These are phyloP conservation scores for Tethea ocularis DNA, from an alignment of 2,888 invertebrate species.

Conservation along the genomic window DNA sequence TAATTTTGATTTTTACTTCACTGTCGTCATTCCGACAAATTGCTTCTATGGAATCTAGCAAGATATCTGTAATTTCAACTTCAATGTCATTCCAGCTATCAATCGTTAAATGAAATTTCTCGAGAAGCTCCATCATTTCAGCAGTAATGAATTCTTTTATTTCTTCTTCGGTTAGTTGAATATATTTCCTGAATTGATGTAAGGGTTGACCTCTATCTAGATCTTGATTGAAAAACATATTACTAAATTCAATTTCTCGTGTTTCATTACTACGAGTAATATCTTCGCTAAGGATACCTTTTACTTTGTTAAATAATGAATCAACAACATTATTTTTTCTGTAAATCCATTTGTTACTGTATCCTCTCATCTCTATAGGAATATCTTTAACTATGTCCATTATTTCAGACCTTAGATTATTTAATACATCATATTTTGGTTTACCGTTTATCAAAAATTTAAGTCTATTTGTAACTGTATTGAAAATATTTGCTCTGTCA, in stretches of 20 bases:
- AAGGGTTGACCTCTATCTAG: slow-evolving; percentile 12
- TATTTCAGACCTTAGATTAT: slow-evolving; percentile 35
- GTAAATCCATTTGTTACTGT: slow-evolving; percentile 15
- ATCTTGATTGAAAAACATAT: slow-evolving; percentile 4
- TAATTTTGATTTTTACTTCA: slow-evolving; percentile 41
- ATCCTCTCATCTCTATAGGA: slow-evolving; percentile 34
- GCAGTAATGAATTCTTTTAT: slow-evolving; percentile 39
- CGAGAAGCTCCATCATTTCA: slow-evolving; percentile 39
- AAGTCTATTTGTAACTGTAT: slow-evolving; percentile 34
- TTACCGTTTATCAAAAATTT: slow-evolving; percentile 32
- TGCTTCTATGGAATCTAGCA: slow-evolving; percentile 43
- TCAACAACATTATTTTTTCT: not conserved
- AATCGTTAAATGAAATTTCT: slow-evolving; percentile 31
- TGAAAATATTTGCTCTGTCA: slow-evolving; percentile 33
- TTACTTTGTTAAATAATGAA: not conserved
- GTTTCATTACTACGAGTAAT: not conserved
- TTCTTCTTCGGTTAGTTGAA: slow-evolving; percentile 42
- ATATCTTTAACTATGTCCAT: slow-evolving; percentile 43
- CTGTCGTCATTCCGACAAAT: slow-evolving; percentile 32
- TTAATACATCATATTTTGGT: slow-evolving; percentile 26
- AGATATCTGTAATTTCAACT: slow-evolving; percentile 46
- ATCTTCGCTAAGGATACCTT: slow-evolving; percentile 13
- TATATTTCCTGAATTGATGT: slow-evolving; percentile 20
- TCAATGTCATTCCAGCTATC: slow-evolving; percentile 38
- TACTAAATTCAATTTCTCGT: not conserved